A percentile compares a stretch with the other conserved stretches of the same genome.
Evolutionary conservation across 2,113 vertebrate genomes (phyloP).

Genomic region (Dendropsophus ebraccatus): DNA sequence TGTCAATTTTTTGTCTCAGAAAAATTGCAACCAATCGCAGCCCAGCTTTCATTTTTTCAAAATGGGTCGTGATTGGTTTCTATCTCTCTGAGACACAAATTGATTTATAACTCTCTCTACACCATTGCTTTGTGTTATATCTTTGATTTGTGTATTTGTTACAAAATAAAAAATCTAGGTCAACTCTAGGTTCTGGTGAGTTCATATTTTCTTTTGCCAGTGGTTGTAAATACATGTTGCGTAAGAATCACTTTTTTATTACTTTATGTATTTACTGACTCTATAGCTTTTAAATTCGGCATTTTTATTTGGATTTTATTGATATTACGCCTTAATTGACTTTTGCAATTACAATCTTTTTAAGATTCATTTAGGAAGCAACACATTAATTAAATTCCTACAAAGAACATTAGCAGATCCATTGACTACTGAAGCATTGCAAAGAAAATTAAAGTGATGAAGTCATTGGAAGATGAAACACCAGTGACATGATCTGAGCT

Average conservation of each 20-base stretch:
- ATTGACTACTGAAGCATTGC: conserved; percentile 32
- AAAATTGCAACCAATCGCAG: too few species aligned
- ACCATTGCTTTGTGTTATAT: too few species aligned
- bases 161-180: too few species aligned
- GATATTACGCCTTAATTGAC: conserved; percentile 2
- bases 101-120: too few species aligned
- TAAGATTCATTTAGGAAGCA: conserved; percentile 26
- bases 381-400: conserved; percentile 24
- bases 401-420: conserved; percentile 33
- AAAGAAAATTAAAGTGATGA: conserved; percentile 23
- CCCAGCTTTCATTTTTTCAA: too few species aligned
- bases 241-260: neutral
- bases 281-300: neutral
- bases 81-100: too few species aligned
- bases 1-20: too few species aligned
- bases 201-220: too few species aligned
- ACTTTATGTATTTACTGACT: neutral
- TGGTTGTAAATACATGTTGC: neutral
- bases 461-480: conserved; percentile 29
- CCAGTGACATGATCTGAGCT: conserved; percentile 34
- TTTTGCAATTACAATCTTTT: conserved; percentile 25
- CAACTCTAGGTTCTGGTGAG: too few species aligned
- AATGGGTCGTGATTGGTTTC: too few species aligned
- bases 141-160: too few species aligned
- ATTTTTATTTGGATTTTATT: neutral